Evolutionary conservation across 2,888 invertebrate genomes (phyloP), one percentile per base, ranked within the genome.

Genomic region (Drosophila mulleri): DNA sequence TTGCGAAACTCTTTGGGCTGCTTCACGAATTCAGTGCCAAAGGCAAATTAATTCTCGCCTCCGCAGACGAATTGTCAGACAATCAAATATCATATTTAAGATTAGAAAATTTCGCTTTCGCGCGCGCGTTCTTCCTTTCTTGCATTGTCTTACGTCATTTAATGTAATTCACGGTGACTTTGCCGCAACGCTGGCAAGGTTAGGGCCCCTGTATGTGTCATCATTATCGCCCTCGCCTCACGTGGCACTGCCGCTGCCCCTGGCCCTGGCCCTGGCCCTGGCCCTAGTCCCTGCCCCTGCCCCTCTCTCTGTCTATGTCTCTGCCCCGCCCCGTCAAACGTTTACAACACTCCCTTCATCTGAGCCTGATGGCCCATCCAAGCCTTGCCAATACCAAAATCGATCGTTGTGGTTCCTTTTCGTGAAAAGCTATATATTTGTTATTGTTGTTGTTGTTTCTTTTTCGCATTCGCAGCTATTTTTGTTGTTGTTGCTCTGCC

Each of bases 351-450:
- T 16, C 32, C 47, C 29, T 12, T 26, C 58, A 35, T 14, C 32
- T 35, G 20, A 32, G 16, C 26, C 44, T 53, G 67, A 61, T 68
- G 74, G 61, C 53, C 53, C 59, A 47, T 70, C 56, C 66, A 78
- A 68, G 78, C 71, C 72, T 75, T 85, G 82, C 89, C 84, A 88
- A 88, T 83, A 88, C 78, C 81, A 77, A 87, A 85, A 89, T 89
- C 87, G 85, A 85, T 85, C 87, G 87, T 76, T 82, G 72, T 81
- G 82, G 82, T 79, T 82, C 74, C 75, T 67, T 79, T 83, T 83
- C 84, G 81, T 83, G 71, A 78, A 83, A 72, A 61, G 70, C 52
- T 75, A 78, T 81, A 81, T 83, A 59, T 62, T 42, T 50, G 39
- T 56, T 56, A 8, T 54, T 26, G 37, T 54, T 41, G 23, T 45